These are phyloP conservation scores for Drosophila gunungcola DNA, from an alignment of 1,140 invertebrate species.

Conservation along the genomic window DNA sequence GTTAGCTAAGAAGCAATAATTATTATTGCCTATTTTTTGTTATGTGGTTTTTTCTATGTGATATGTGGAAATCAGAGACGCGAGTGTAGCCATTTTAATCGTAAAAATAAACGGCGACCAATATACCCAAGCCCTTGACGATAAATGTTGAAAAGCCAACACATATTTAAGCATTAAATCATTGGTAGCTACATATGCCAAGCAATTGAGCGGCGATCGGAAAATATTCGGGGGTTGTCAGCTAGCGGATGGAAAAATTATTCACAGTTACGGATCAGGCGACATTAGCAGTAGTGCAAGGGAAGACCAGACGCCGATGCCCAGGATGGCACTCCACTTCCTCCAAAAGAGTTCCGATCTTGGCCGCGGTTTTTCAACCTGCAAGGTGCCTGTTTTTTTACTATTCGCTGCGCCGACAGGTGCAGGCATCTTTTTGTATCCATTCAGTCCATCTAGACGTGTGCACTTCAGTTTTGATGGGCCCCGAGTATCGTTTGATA, in stretches of 20 bases:
- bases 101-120: conserved; percentile 41
- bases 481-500: conserved; percentile 49
- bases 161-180: conserved; percentile 77
- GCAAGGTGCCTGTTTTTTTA: conserved; percentile 61
- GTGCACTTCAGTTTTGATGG: conserved; percentile 45
- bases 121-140: conserved; percentile 63
- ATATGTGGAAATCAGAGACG: background rate
- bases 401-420: conserved; percentile 70
- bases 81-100: conserved; percentile 27
- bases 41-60: background rate
- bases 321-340: conserved; percentile 8
- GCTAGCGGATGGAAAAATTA: conserved; percentile 80
- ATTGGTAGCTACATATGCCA: conserved; percentile 73
- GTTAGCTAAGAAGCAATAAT: too few relatives aligned
- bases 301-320: conserved; percentile 12
- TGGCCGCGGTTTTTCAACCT: conserved; percentile 4
- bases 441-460: conserved; percentile 39
- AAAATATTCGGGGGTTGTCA: background rate
- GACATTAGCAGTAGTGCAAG: conserved; percentile 63
- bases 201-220: conserved; percentile 72
- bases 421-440: conserved; percentile 38
- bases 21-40: background rate
- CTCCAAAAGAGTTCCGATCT: conserved; percentile 42
- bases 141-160: conserved; percentile 67
- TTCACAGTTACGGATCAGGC: conserved; percentile 76